These are phyloP conservation scores for Sebastes trivittatus DNA, from an alignment of 2,797 vertebrate species.

Conservation along the genomic window DNA sequence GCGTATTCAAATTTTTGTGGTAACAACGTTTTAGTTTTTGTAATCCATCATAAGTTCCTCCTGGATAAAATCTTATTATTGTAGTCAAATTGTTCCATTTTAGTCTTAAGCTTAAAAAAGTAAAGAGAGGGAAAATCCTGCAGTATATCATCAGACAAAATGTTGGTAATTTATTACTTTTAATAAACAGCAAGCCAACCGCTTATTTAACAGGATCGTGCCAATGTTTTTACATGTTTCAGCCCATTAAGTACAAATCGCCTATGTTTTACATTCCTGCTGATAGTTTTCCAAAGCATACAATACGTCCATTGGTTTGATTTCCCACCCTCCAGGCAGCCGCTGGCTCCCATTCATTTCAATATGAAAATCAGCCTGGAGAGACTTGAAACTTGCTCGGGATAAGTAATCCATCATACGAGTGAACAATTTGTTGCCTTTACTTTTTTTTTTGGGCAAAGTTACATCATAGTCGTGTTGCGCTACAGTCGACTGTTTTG, in stretches of 20 bases:
- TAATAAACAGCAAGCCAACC: conserved; percentile 44
- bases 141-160: conserved; percentile 13
- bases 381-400: conserved; percentile 13
- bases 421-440: conserved; percentile 3
- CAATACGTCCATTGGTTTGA: conserved; percentile 38
- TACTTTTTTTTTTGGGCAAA: conserved; percentile 3
- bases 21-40: not conserved
- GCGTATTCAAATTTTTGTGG: conserved; percentile 13
- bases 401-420: conserved; percentile 32
- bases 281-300: conserved; percentile 59
- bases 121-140: not conserved
- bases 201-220: conserved; percentile 29
- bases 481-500: not conserved
- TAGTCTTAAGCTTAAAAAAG: not conserved
- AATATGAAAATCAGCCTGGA: conserved; percentile 33
- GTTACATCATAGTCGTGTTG: not conserved
- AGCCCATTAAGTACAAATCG: conserved; percentile 60
- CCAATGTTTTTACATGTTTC: conserved; percentile 65
- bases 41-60: conserved; percentile 23
- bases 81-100: conserved; percentile 1
- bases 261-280: conserved; percentile 53
- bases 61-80: conserved; percentile 5
- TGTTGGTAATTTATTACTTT: conserved; percentile 47
- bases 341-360: conserved; percentile 33
- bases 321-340: conserved; percentile 46